Evolutionary conservation across 2,888 invertebrate species (phyloP).

Genomic region (Clusia tigrina): DNA sequence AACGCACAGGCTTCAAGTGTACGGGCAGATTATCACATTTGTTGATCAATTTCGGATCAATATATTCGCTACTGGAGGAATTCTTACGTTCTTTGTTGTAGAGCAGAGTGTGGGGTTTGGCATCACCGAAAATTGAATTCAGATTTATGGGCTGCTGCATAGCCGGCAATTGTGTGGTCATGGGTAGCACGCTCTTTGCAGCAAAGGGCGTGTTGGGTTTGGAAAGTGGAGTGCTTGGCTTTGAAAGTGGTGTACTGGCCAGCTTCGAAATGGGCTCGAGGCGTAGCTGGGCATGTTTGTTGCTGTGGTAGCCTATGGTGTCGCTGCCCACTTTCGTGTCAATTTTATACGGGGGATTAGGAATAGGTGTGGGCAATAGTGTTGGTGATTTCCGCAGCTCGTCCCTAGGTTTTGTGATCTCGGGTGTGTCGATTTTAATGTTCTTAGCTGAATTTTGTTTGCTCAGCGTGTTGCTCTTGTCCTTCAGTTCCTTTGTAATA

Average conservation of each 20-base stretch:
- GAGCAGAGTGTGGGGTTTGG: conserved; percentile 2
- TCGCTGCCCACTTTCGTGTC: background rate
- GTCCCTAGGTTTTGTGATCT: conserved; percentile 9
- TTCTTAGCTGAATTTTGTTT: conserved; percentile 63
- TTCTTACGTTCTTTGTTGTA: conserved; percentile 21
- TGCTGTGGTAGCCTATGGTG: conserved; percentile 7
- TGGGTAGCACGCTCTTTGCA: background rate
- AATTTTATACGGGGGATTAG: conserved; percentile 14
- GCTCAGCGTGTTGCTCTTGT: conserved; percentile 62
- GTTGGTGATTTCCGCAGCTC: conserved; percentile 11
- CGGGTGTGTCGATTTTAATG: conserved; percentile 33
- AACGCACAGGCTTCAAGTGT: conserved; percentile 33
- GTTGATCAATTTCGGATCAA: conserved; percentile 73
- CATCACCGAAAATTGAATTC: conserved; percentile 42
- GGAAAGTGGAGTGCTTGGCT: conserved; percentile 23
- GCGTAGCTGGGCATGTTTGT: conserved; percentile 38
- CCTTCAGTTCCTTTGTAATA: conserved; percentile 60
- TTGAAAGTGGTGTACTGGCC: conserved; percentile 5
- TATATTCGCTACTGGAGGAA: conserved; percentile 57
- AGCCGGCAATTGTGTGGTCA: conserved; percentile 9
- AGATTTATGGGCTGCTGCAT: conserved; percentile 43
- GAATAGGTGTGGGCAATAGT: conserved; percentile 19
- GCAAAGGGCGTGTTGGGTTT: conserved; percentile 21
- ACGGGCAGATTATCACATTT: conserved; percentile 76
- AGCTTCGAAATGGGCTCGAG: conserved; percentile 39